Evolutionary conservation across 2,797 vertebrate species (phyloP).

Genomic region (Schizopygopsis pylzovi): DNA sequence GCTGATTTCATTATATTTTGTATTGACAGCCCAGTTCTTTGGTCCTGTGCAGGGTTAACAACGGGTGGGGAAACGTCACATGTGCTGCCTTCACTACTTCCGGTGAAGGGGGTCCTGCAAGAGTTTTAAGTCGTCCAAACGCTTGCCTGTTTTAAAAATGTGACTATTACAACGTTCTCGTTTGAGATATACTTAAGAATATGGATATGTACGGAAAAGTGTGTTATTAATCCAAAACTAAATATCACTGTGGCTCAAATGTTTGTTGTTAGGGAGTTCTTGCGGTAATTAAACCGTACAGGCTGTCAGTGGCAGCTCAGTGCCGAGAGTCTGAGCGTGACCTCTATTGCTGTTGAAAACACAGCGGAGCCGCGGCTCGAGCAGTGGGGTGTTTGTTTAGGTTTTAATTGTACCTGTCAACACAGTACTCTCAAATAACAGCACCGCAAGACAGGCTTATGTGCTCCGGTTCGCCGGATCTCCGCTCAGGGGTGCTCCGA

Average conservation of each 20-base stretch:
- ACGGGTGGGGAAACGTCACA: slow-evolving; percentile 54
- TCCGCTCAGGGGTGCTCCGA: slow-evolving; percentile 76
- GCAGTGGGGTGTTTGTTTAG: slow-evolving; percentile 67
- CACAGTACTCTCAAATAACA: slow-evolving; percentile 63
- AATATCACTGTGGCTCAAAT: background rate
- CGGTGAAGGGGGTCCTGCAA: slow-evolving; percentile 47
- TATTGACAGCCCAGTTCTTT: background rate
- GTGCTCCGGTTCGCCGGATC: slow-evolving; percentile 77
- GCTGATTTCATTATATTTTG: background rate
- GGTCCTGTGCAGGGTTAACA: background rate
- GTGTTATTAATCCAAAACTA: fast-evolving
- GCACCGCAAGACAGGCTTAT: slow-evolving; percentile 75
- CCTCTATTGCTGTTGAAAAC: slow-evolving; percentile 85
- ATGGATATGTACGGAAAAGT: fast-evolving
- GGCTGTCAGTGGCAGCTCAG: slow-evolving; percentile 65
- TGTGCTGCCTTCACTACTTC: slow-evolving; percentile 41
- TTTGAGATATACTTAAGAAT: background rate
- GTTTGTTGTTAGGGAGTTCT: background rate
- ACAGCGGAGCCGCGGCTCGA: slow-evolving; percentile 70
- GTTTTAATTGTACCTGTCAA: slow-evolving; percentile 62
- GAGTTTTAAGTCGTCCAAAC: background rate
- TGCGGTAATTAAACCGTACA: slow-evolving; percentile 24
- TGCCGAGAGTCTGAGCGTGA: slow-evolving; percentile 73
- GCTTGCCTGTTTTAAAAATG: slow-evolving; percentile 48
- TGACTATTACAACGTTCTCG: background rate